Percentiles rank a stretch among this genome's conserved stretches.
Evolutionary conservation across 1,140 invertebrate species (phyloP).

Genomic region (Hypothenemus hampei): DNA sequence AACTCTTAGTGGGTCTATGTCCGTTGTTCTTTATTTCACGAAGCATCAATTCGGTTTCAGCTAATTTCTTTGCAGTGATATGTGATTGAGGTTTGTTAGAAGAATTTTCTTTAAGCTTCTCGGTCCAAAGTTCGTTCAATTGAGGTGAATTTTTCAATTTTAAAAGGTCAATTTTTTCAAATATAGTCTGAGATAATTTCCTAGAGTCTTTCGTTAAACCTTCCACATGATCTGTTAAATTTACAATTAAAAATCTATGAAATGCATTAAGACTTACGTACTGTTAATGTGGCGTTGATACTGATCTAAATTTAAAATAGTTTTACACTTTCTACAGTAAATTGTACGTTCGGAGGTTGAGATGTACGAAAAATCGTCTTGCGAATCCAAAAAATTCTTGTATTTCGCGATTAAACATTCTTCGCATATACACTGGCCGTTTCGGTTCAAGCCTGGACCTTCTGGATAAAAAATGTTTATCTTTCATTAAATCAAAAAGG

Average conservation of each 20-base stretch:
- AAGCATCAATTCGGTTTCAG: slow-evolving; percentile 13
- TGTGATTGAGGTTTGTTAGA: neutral
- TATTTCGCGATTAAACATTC: slow-evolving; percentile 36
- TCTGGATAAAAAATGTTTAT: slow-evolving; percentile 30
- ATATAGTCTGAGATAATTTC: slow-evolving; percentile 16
- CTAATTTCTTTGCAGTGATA: slow-evolving; percentile 16
- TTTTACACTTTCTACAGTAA: slow-evolving; percentile 29
- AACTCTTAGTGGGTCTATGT: neutral
- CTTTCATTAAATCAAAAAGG: slow-evolving; percentile 32
- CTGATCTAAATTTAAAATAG: slow-evolving; percentile 27
- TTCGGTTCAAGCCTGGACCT: slow-evolving; percentile 31
- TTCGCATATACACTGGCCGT: slow-evolving; percentile 39
- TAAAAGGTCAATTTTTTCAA: slow-evolving; percentile 14
- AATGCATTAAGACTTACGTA: slow-evolving; percentile 14
- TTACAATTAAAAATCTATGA: neutral
- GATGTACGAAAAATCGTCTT: slow-evolving; percentile 21
- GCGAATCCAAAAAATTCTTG: slow-evolving; percentile 23
- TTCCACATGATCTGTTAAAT: slow-evolving; percentile 20
- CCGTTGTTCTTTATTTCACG: slow-evolving; percentile 19
- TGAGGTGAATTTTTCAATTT: slow-evolving; percentile 10
- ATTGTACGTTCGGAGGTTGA: slow-evolving; percentile 14
- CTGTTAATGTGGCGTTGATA: slow-evolving; percentile 34
- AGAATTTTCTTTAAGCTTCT: slow-evolving; percentile 17
- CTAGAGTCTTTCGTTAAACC: slow-evolving; percentile 8
- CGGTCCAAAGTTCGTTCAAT: slow-evolving; percentile 20